Evolutionary conservation across 2,888 invertebrate species (phyloP).

Genomic region (Chouioia cunea): DNA sequence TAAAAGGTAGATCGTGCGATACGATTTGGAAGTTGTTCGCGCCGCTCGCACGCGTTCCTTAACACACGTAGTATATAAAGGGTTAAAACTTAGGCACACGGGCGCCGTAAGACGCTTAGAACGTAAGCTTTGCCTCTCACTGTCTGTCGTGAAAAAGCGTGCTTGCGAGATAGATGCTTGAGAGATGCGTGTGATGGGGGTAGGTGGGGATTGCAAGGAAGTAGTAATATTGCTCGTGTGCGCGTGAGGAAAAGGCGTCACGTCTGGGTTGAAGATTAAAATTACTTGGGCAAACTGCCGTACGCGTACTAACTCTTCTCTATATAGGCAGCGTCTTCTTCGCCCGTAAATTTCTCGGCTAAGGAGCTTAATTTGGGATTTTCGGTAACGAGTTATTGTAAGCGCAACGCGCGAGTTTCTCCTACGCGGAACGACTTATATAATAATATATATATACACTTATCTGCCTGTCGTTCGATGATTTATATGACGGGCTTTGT

Average conservation of each 20-base stretch:
- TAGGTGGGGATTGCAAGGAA: too few species aligned
- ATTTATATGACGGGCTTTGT: constrained; percentile 47
- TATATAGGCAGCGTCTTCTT: constrained; percentile 35
- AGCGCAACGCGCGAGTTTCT: constrained; percentile 52
- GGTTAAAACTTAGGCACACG: constrained; percentile 66
- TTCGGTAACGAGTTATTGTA: constrained; percentile 68
- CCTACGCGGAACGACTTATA: not conserved
- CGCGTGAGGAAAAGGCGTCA: constrained; percentile 24
- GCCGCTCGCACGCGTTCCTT: constrained; percentile 3
- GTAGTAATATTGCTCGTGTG: not conserved
- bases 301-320: constrained; percentile 43
- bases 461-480: constrained; percentile 51
- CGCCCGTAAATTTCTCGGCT: constrained; percentile 50
- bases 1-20: too few species aligned
- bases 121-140: constrained; percentile 44
- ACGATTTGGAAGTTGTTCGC: too few species aligned
- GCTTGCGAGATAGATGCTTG: not conserved
- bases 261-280: constrained; percentile 62
- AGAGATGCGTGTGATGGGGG: constrained; percentile 16
- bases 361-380: constrained; percentile 69
- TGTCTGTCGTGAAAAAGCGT: constrained; percentile 12
- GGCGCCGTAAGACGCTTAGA: constrained; percentile 65
- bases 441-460: too few species aligned
- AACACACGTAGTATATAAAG: constrained; percentile 47
- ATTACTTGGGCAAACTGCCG: constrained; percentile 65